Evolutionary conservation across 1,140 invertebrate species (phyloP).

Genomic region (Pygmarrhopalites habei): DNA sequence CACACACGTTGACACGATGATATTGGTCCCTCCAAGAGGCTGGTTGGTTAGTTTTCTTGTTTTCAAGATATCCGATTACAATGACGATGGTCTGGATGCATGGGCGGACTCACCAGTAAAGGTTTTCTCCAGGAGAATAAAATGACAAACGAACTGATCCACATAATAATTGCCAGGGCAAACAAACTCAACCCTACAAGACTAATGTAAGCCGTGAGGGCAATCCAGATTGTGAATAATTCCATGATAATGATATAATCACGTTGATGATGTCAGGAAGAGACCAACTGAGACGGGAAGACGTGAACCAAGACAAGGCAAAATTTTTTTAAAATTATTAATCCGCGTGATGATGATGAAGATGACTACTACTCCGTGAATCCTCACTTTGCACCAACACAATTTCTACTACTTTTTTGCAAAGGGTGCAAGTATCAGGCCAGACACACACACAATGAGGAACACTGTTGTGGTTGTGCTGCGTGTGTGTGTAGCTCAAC

Average conservation of each 20-base stretch:
- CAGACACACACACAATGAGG: too few species aligned
- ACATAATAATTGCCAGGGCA: slow-evolving; percentile 21
- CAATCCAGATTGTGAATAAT: slow-evolving; percentile 29
- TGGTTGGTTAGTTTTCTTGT: too few species aligned
- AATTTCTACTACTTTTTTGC: too few species aligned
- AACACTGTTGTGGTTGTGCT: too few species aligned
- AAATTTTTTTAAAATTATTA: background rate
- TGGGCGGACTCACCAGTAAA: background rate
- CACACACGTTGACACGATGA: too few species aligned
- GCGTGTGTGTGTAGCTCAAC: too few species aligned
- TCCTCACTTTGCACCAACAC: too few species aligned
- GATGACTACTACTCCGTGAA: background rate
- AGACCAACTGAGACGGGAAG: background rate
- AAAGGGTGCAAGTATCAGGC: too few species aligned
- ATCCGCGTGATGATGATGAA: background rate
- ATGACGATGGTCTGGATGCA: background rate
- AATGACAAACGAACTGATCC: slow-evolving; percentile 31
- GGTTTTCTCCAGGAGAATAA: slow-evolving; percentile 34
- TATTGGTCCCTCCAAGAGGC: too few species aligned
- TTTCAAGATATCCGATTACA: slow-evolving; percentile 14
- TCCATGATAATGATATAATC: slow-evolving; percentile 19
- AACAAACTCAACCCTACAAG: slow-evolving; percentile 26
- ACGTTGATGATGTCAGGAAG: background rate
- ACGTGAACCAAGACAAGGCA: background rate
- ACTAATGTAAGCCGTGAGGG: slow-evolving; percentile 22